These are phyloP conservation scores for Conomelus anceps DNA, from an alignment of 2,888 invertebrate genomes.

Conservation along the genomic window DNA sequence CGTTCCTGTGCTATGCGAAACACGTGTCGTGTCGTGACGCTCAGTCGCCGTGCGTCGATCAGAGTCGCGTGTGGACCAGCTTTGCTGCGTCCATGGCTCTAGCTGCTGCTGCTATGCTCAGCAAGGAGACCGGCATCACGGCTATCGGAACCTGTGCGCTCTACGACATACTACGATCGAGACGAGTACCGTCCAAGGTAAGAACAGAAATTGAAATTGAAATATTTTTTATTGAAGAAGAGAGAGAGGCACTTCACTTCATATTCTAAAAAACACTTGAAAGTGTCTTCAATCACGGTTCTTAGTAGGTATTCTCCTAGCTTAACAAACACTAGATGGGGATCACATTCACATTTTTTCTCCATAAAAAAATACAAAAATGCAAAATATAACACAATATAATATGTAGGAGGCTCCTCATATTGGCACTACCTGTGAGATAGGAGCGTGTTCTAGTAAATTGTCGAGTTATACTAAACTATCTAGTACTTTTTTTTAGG, in stretches of 20 bases:
- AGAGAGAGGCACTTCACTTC: no score
- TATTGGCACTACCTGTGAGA: no score
- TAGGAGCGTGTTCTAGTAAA: no score
- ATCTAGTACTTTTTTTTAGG: no score
- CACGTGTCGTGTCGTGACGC: conserved; percentile 51
- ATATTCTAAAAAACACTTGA: no score
- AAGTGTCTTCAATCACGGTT: no score
- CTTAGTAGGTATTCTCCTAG: neutral
- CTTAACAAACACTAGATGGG: no score
- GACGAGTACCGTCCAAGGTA: conserved; percentile 17
- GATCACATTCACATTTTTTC: neutral
- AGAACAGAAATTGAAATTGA: neutral
- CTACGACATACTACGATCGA: conserved; percentile 62
- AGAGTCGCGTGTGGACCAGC: conserved; percentile 28
- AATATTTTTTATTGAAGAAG: neutral
- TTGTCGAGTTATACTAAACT: no score
- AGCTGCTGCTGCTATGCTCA: conserved; percentile 76
- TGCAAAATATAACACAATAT: no score
- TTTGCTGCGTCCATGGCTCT: conserved; percentile 39
- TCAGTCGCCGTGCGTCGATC: neutral
- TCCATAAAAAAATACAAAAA: no score
- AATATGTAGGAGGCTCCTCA: no score
- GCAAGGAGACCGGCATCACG: conserved; percentile 93
- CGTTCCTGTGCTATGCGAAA: conserved; percentile 77
- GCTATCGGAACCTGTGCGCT: conserved; percentile 83